Conservation (phyloP, 2,113 vertebrate species). For the Silurus asotus region DNA sequence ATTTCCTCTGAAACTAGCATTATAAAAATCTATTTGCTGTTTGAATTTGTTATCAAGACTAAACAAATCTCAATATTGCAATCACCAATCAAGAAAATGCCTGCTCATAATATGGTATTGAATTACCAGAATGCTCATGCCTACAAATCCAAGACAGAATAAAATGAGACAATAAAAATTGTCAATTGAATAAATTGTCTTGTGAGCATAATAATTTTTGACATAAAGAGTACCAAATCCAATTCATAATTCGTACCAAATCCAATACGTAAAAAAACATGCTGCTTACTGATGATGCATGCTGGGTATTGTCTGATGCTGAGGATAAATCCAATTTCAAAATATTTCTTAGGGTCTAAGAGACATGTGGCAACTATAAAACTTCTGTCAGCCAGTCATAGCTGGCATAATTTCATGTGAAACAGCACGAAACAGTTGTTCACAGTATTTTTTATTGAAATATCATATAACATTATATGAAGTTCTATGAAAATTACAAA, state of each 20-base stretch:
- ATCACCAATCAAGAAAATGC: background rate
- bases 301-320: constrained; percentile 55
- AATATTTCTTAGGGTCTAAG: constrained; percentile 36
- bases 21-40: background rate
- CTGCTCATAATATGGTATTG: background rate
- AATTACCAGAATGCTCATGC: background rate
- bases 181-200: constrained; percentile 33
- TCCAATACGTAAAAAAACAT: constrained; percentile 43
- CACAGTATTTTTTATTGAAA: constrained; percentile 43
- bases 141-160: constrained; percentile 15
- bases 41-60: background rate
- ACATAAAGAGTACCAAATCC: constrained; percentile 51
- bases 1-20: background rate
- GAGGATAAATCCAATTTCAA: constrained; percentile 62
- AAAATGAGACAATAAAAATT: background rate
- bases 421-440: constrained; percentile 31
- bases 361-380: constrained; percentile 38
- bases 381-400: constrained; percentile 51
- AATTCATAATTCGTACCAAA: background rate
- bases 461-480: constrained; percentile 30
- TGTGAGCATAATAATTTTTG: constrained; percentile 33
- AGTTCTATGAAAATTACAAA: constrained; percentile 29
- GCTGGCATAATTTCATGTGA: constrained; percentile 35
- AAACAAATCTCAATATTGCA: background rate
- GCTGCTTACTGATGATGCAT: constrained; percentile 49